Evolutionary conservation across 2,113 vertebrate species (phyloP).

Genomic region (Ptilonorhynchus violaceus): DNA sequence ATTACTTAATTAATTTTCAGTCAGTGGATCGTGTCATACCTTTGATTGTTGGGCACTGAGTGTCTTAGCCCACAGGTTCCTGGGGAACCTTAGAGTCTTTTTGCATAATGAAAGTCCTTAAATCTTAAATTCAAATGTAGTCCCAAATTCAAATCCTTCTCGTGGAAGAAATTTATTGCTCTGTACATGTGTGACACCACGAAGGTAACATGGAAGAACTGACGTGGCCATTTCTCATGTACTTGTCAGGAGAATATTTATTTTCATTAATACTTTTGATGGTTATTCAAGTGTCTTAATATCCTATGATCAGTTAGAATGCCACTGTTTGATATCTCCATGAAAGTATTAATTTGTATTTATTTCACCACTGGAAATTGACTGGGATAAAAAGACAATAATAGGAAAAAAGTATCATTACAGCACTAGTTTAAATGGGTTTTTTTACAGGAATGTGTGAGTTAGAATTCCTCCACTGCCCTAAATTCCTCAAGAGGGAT

Average conservation of each 20-base stretch:
- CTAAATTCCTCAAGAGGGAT: background rate
- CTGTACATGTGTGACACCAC: background rate
- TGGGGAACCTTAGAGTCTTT: background rate
- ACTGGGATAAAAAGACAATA: background rate
- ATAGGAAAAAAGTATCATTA: background rate
- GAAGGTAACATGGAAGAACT: background rate
- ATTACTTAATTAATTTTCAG: background rate
- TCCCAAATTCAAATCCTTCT: background rate
- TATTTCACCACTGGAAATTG: background rate
- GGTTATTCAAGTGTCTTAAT: background rate
- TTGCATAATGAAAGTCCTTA: background rate
- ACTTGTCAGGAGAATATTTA: background rate
- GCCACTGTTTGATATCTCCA: background rate
- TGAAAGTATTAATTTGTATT: background rate
- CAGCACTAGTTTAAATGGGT: background rate
- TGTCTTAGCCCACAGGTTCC: background rate
- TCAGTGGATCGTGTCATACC: background rate
- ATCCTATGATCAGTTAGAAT: background rate
- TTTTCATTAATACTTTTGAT: background rate
- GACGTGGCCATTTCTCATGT: background rate
- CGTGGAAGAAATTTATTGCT: background rate
- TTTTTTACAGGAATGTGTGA: background rate
- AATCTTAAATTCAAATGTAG: background rate
- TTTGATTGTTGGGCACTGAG: background rate
- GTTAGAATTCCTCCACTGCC: background rate